phyloP scores from a whole-genome alignment of 2,888 invertebrate genomes.

The Gibbula magus region DNA sequence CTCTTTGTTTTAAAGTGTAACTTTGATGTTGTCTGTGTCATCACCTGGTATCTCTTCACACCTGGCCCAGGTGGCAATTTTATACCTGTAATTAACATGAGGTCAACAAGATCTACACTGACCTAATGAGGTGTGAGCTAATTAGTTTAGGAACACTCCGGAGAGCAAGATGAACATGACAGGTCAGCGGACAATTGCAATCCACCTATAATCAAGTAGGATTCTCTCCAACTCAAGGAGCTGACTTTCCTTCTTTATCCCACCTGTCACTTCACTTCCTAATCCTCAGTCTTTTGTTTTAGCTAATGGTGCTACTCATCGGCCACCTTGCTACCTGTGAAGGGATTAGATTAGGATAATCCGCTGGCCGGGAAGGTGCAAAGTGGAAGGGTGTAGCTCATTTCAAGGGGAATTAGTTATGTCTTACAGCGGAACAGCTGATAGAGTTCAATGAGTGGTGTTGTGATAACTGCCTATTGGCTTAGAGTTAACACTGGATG shows the following conservation, averaged over 20 bases:
- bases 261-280: not conserved
- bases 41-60: conserved; percentile 8
- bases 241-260: not conserved
- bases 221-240: not conserved
- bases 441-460: too few relatives aligned
- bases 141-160: not conserved
- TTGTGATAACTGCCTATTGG: too few relatives aligned
- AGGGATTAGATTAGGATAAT: not conserved
- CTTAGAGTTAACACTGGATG: too few relatives aligned
- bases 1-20: not conserved
- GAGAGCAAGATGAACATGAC: not conserved
- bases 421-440: too few relatives aligned
- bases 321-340: not conserved
- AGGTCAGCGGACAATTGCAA: not conserved
- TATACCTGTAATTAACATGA: conserved; percentile 13
- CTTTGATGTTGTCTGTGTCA: not conserved
- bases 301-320: not conserved
- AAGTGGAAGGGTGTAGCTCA: not conserved
- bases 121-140: not conserved
- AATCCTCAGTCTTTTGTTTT: not conserved
- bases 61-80: conserved; percentile 6
- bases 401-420: too few relatives aligned
- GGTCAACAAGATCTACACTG: not conserved
- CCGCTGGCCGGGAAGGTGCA: not conserved
- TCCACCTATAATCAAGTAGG: not conserved